Percentiles rank a stretch among this genome's conserved stretches.
These are phyloP conservation scores for Cephus pulcher DNA, from an alignment of 2,888 invertebrate genomes.

Conservation along the genomic window DNA sequence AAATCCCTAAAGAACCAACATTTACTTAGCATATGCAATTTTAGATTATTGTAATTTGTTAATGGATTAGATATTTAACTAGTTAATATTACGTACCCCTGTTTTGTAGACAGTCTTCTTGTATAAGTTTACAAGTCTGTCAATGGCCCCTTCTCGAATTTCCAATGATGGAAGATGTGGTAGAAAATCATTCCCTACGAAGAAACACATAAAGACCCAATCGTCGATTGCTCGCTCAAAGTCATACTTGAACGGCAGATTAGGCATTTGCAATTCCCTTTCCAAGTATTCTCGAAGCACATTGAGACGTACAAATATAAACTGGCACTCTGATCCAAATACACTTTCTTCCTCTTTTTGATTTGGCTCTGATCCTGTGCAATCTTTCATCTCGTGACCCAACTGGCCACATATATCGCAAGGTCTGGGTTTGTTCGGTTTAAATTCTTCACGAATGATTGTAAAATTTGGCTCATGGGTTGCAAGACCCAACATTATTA, in stretches of 20 bases:
- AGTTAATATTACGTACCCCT: slow-evolving; percentile 66
- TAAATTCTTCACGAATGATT: slow-evolving; percentile 98
- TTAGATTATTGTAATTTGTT: background rate
- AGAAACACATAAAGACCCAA: slow-evolving; percentile 99
- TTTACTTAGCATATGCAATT: slow-evolving; percentile 14
- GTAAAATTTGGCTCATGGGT: slow-evolving; percentile 99
- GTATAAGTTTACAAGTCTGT: slow-evolving; percentile 91
- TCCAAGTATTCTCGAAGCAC: slow-evolving; percentile 95
- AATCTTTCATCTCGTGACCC: slow-evolving; percentile 95
- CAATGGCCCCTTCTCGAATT: slow-evolving; percentile 97
- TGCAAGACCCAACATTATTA: slow-evolving; percentile 97
- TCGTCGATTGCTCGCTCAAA: slow-evolving; percentile 97
- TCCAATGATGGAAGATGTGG: slow-evolving; percentile 98
- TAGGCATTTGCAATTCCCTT: slow-evolving; percentile 89
- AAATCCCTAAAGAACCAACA: slow-evolving; percentile 77
- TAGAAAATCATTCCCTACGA: slow-evolving; percentile 98
- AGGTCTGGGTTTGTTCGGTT: slow-evolving; percentile 94
- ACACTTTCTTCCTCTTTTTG: slow-evolving; percentile 72
- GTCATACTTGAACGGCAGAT: slow-evolving; percentile 93
- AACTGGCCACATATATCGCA: slow-evolving; percentile 95
- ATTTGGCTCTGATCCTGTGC: slow-evolving; percentile 78
- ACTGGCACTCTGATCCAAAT: slow-evolving; percentile 83
- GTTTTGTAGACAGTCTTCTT: slow-evolving; percentile 95
- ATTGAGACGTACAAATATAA: slow-evolving; percentile 92
- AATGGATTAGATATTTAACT: background rate